Evolutionary conservation across 2,113 vertebrate species (phyloP).

Genomic region (Psittacula cyanocephala): DNA sequence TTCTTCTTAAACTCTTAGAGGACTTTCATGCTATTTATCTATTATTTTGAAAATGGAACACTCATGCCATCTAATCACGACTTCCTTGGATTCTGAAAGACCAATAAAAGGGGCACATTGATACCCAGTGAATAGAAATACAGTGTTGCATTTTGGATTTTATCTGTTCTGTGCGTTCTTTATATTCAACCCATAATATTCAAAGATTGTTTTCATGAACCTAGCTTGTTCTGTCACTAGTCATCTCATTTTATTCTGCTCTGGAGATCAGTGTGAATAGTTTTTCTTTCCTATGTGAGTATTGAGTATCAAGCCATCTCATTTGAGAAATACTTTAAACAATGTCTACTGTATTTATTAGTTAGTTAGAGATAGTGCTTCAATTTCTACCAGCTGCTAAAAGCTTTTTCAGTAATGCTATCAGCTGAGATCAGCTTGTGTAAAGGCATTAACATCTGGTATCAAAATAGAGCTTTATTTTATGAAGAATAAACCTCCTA

Average conservation of each 20-base stretch:
- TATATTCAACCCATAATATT: conserved; percentile 68
- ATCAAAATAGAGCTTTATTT: neutral
- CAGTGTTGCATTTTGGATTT: conserved; percentile 64
- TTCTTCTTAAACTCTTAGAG: conserved; percentile 47
- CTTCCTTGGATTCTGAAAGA: conserved; percentile 73
- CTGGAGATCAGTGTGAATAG: conserved; percentile 61
- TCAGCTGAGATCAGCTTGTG: neutral
- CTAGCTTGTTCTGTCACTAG: conserved; percentile 25
- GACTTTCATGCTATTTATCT: conserved; percentile 69
- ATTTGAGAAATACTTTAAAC: neutral
- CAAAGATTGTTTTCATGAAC: conserved; percentile 73
- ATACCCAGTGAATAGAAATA: conserved; percentile 73
- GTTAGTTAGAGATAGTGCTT: neutral
- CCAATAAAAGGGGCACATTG: conserved; percentile 74
- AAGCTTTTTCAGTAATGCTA: neutral
- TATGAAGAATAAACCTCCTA: neutral
- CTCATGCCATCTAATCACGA: conserved; percentile 74
- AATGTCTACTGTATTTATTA: neutral
- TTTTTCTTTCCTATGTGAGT: conserved; percentile 3
- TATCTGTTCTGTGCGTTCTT: conserved; percentile 66
- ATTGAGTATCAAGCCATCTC: neutral
- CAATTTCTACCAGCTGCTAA: neutral
- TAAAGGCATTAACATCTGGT: neutral
- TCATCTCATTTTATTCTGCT: conserved; percentile 53
- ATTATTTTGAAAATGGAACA: conserved; percentile 72